Conservation (phyloP, 2,113 vertebrate species). For the Mesitornis unicolor region DNA sequence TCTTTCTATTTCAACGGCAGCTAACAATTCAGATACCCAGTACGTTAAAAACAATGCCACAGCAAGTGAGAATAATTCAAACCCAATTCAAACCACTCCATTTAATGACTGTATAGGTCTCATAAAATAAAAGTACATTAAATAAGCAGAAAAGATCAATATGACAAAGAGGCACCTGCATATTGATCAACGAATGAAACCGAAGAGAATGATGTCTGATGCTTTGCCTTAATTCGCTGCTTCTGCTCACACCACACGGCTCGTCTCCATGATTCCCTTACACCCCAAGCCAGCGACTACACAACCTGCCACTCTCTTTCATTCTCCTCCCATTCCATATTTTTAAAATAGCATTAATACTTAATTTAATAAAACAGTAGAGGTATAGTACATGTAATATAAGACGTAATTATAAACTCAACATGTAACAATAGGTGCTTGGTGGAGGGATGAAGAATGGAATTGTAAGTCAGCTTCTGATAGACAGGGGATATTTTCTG, state of each 20-base stretch:
- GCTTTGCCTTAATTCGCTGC: background rate
- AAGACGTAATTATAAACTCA: background rate
- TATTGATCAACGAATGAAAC: constrained; percentile 14
- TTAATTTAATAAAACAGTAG: too few species aligned
- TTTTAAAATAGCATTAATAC: background rate
- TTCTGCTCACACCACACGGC: background rate
- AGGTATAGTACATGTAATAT: too few species aligned
- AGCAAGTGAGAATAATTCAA: constrained; percentile 28
- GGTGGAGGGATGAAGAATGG: background rate
- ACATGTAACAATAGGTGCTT: background rate
- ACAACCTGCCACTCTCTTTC: background rate
- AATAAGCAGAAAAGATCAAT: constrained; percentile 7
- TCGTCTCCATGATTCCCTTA: background rate
- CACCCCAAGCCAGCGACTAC: background rate
- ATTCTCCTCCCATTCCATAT: background rate
- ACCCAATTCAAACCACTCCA: background rate
- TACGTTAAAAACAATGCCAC: background rate
- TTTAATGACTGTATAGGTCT: background rate
- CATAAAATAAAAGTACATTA: constrained; percentile 28
- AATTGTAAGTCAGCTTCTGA: background rate
- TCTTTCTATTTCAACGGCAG: background rate
- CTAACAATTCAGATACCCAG: background rate
- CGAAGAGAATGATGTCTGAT: background rate
- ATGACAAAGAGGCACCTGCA: background rate
- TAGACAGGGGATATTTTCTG: background rate